phyloP scores from a whole-genome alignment of 2,113 vertebrate species.

The Corvus cornix region DNA sequence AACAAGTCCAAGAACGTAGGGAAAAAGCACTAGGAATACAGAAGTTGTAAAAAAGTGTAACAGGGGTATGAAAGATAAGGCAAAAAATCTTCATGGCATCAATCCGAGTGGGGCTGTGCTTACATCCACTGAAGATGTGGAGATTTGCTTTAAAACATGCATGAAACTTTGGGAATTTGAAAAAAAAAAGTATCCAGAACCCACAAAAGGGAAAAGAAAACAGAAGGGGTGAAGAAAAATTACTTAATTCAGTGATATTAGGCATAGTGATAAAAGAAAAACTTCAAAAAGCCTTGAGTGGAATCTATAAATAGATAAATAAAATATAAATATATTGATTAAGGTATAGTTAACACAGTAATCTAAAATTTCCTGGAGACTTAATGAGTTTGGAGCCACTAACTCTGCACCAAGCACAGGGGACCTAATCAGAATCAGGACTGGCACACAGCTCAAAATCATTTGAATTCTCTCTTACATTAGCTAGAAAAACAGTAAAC shows the following conservation, averaged over 20 bases:
- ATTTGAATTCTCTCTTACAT: constrained; percentile 48
- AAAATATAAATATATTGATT: constrained; percentile 79
- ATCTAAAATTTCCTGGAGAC: constrained; percentile 78
- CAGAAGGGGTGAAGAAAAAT: constrained; percentile 63
- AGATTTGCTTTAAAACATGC: not conserved
- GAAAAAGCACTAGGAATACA: too few species aligned
- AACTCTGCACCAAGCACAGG: constrained; percentile 59
- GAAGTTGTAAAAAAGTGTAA: too few species aligned
- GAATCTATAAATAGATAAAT: constrained; percentile 44
- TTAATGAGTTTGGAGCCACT: constrained; percentile 71
- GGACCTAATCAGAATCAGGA: constrained; percentile 41
- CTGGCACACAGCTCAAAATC: constrained; percentile 31
- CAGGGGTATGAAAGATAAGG: too few species aligned
- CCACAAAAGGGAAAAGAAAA: not conserved
- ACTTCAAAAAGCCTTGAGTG: constrained; percentile 75
- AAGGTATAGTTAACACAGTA: constrained; percentile 77
- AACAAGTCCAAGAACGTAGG: too few species aligned
- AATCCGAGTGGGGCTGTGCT: not conserved
- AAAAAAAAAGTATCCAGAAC: not conserved
- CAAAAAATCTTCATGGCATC: too few species aligned
- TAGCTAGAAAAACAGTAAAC: constrained; percentile 44
- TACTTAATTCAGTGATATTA: constrained; percentile 75
- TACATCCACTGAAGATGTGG: not conserved
- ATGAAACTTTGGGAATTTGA: not conserved
- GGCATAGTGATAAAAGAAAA: constrained; percentile 77